phyloP scores from a whole-genome alignment of 2,888 invertebrate species.

The Thysanoteuthis rhombus region DNA sequence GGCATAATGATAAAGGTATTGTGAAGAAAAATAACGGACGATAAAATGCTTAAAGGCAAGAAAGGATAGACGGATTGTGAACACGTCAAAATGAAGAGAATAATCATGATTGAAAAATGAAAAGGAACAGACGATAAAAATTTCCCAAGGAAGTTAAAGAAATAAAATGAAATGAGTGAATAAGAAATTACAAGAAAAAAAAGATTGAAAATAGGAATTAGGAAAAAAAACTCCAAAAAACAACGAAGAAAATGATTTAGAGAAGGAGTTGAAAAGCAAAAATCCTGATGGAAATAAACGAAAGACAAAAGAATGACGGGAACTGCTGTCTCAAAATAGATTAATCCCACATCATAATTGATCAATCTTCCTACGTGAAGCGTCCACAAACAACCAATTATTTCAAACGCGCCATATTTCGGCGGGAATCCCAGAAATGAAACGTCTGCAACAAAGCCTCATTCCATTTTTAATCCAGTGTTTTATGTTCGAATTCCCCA shows the following conservation, averaged over 20 bases:
- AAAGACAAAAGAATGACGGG: not conserved
- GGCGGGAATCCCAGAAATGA: not conserved
- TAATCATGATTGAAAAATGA: not conserved
- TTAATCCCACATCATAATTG: not conserved
- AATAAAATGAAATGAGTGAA: not conserved
- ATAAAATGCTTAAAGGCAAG: not conserved
- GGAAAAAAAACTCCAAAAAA: not conserved
- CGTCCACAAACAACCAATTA: constrained; percentile 12
- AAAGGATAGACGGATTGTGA: not conserved
- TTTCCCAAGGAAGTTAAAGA: no score
- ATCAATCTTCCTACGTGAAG: not conserved
- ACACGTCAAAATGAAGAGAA: not conserved
- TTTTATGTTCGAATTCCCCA: not conserved
- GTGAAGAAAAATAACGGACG: not conserved
- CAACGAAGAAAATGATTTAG: not conserved
- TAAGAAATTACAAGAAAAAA: not conserved
- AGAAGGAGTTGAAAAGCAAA: not conserved
- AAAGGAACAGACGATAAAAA: no score
- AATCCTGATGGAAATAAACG: not conserved
- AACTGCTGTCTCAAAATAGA: constrained; percentile 12
- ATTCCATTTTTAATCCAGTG: not conserved
- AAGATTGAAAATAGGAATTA: not conserved
- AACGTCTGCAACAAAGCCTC: not conserved
- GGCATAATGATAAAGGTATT: not conserved
- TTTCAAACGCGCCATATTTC: constrained; percentile 1